These are phyloP conservation scores for Helostoma temminkii DNA, from an alignment of 2,797 vertebrate genomes.

Conservation along the genomic window DNA sequence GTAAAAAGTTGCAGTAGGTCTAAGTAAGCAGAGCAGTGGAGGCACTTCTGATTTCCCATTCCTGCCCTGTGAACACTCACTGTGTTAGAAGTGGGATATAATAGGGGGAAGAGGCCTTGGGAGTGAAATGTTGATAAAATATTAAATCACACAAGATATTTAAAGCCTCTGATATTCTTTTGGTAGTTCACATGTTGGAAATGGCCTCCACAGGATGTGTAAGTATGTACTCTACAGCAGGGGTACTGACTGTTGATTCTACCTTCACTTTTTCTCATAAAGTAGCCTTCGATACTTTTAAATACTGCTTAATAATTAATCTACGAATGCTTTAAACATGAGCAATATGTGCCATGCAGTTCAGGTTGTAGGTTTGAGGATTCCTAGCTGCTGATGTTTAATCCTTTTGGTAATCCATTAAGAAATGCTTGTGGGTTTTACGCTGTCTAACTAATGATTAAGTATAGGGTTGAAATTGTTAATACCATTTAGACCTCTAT, in stretches of 20 bases:
- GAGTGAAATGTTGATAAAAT: constrained; percentile 78
- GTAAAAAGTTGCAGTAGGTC: neutral
- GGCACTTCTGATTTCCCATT: constrained; percentile 14
- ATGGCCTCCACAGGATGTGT: constrained; percentile 32
- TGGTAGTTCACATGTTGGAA: constrained; percentile 46
- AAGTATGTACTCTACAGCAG: constrained; percentile 14
- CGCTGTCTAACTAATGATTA: too few species aligned
- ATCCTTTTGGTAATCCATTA: too few species aligned
- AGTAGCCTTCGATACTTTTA: too few species aligned
- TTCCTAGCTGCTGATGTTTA: too few species aligned
- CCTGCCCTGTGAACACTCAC: constrained; percentile 47
- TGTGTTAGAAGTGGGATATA: constrained; percentile 52
- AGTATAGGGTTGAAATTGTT: neutral
- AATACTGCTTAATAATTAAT: neutral
- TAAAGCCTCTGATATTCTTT: constrained; percentile 76
- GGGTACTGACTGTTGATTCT: constrained; percentile 12
- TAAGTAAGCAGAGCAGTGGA: neutral
- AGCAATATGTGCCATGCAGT: neutral
- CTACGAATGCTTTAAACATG: neutral
- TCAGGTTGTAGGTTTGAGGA: too few species aligned
- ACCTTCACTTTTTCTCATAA: too few species aligned
- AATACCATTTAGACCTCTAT: neutral
- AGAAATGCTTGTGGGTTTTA: neutral
- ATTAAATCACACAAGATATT: constrained; percentile 78
- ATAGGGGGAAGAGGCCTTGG: constrained; percentile 45